Base-by-base conservation (phyloP, 2,797 vertebrate species). In the Danio jaintianensis region DNA sequence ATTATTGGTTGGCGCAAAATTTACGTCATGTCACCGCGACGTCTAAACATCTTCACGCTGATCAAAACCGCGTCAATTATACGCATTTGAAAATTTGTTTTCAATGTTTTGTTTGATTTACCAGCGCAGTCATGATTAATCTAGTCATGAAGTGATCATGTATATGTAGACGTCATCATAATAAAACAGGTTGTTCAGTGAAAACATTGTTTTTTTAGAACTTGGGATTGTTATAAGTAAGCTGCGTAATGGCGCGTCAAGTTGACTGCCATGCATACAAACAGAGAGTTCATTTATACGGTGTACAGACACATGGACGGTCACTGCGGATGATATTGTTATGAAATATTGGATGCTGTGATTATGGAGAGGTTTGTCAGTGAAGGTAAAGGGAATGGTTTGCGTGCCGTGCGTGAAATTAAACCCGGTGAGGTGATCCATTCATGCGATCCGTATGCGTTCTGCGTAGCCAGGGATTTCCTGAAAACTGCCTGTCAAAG, bases 321-420 rank as follows among this genome's bases (percentile, higher is more conserved):
- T 9, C 4, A 40, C 2, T 16, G 20, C 38, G 13, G 1, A n/a
- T 20, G 36, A 9, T 70, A 7, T 4, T 12, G n/a, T 22, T 20
- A n/a, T 42, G 4, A n/a, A 13, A 36, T 36, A 68, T 95, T 96
- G 95, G 89, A 29, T 1, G 29, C 79, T 2, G 71, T 9, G 8
- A 93, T 75, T 16, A 69, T 97, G 55, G 92, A 97, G 87, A 95
- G 94, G 3, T 97, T 96, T 74, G 29, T 20, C 0, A 94, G 95
- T 22, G 89, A 93, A 0, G 92, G 91, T 0, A 93, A 91, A 71
- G 97, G 97, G 0, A 94, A 93, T 76, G 96, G 96, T 0, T 84
- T 98, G 22, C 95, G 94, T 43, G 89, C 93, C 0, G 71, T 74
- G 3, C 84, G 20, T 0, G 3, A 75, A 0, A 55, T 95, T n/a